phyloP scores from a whole-genome alignment of 1,140 invertebrate genomes.

The Coenobita brevimanus region DNA sequence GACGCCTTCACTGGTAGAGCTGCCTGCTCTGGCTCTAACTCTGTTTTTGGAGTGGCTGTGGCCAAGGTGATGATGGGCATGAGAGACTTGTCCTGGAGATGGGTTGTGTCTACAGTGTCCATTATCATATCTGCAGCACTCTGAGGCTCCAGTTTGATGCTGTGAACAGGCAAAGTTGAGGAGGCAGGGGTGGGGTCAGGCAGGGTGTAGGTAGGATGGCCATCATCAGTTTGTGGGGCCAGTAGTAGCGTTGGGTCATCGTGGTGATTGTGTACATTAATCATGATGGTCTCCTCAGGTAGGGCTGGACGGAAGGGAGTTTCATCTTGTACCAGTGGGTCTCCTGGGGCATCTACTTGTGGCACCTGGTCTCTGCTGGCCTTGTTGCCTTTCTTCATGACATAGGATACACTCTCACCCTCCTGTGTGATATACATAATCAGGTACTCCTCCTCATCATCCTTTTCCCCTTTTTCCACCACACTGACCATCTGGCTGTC shows the following conservation, averaged over 20 bases:
- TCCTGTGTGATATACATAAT: constrained; percentile 50
- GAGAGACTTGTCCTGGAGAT: not conserved
- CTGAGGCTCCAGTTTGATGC: constrained; percentile 52
- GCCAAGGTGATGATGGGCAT: not conserved
- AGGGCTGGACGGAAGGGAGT: not conserved
- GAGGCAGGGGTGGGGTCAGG: not conserved
- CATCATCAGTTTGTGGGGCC: not conserved
- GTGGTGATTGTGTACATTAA: constrained; percentile 39
- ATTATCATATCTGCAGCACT: not conserved
- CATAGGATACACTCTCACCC: constrained; percentile 50
- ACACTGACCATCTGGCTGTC: not conserved
- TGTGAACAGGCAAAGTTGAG: constrained; percentile 3
- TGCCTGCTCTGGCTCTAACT: too few relatives aligned
- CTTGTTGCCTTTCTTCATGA: constrained; percentile 47
- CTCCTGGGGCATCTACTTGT: constrained; percentile 25
- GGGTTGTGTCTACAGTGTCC: not conserved
- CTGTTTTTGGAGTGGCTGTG: not conserved
- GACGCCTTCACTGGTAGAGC: too few relatives aligned
- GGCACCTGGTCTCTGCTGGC: constrained; percentile 21
- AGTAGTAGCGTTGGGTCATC: not conserved
- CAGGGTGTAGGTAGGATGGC: not conserved
- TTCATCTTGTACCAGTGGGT: not conserved
- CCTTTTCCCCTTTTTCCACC: constrained; percentile 11
- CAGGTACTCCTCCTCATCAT: constrained; percentile 55
- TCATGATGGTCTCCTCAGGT: constrained; percentile 54